Conservation (phyloP, 2,888 invertebrate genomes). For the Gortyna flavago region DNA sequence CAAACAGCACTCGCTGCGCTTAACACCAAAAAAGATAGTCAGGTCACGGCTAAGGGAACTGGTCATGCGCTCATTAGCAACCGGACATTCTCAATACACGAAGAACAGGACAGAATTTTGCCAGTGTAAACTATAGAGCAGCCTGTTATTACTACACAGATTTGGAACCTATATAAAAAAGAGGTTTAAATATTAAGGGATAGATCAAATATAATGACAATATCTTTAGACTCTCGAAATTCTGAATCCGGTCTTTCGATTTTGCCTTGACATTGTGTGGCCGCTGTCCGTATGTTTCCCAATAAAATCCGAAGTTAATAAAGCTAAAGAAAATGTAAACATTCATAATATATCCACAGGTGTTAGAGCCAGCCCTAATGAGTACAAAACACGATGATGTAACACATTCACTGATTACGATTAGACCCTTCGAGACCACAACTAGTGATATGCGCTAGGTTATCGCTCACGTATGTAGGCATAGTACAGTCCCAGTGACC, state of each 20-base stretch:
- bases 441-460: conserved; percentile 33
- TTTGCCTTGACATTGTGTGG: not conserved
- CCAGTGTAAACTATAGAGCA: not conserved
- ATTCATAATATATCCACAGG: not conserved
- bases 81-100: conserved; percentile 20
- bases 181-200: not conserved
- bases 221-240: not conserved
- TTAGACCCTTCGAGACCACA: too few species aligned
- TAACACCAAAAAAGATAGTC: conserved; percentile 42
- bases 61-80: conserved; percentile 44
- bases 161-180: not conserved
- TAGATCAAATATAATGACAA: not conserved
- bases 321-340: not conserved
- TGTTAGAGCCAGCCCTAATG: not conserved
- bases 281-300: not conserved
- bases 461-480: conserved; percentile 37
- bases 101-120: conserved; percentile 2
- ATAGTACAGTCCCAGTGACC: conserved; percentile 40
- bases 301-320: not conserved
- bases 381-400: conserved; percentile 20
- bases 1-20: conserved; percentile 28
- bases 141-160: not conserved
- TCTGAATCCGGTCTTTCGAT: not conserved
- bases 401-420: conserved; percentile 40
- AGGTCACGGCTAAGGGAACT: conserved; percentile 51